Evolutionary conservation across 2,888 invertebrate species (phyloP).

Genomic region (Orthonevra nobilis): DNA sequence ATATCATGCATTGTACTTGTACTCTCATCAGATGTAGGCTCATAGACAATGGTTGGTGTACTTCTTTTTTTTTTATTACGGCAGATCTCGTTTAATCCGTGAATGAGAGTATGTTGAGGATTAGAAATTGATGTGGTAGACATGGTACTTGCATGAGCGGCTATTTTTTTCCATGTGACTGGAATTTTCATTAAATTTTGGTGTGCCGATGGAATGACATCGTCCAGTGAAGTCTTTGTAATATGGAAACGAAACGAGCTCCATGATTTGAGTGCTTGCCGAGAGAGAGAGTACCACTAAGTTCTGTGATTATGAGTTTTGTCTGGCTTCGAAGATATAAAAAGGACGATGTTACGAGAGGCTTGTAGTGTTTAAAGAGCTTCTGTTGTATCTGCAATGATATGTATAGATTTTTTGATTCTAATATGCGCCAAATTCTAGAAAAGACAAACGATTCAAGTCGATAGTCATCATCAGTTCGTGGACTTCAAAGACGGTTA

Average conservation of each 20-base stretch:
- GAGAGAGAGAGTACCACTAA: too few species aligned
- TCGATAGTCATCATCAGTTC: too few species aligned
- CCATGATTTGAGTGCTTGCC: slow-evolving; percentile 6
- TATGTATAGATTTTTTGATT: too few species aligned
- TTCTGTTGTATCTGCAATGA: too few species aligned
- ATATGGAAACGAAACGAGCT: neutral
- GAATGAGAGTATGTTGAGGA: slow-evolving; percentile 60
- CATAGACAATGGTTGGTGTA: slow-evolving; percentile 22
- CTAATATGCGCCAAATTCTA: too few species aligned
- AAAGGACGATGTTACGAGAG: too few species aligned
- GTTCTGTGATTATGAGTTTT: too few species aligned
- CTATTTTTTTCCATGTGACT: slow-evolving; percentile 36
- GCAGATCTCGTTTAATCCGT: slow-evolving; percentile 47
- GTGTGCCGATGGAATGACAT: slow-evolving; percentile 5
- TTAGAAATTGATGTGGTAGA: slow-evolving; percentile 62
- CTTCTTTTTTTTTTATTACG: neutral
- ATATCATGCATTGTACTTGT: slow-evolving; percentile 15
- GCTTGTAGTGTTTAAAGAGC: too few species aligned
- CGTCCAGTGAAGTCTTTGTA: neutral
- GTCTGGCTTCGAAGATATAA: too few species aligned
- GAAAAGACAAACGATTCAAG: too few species aligned
- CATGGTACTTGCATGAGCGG: slow-evolving; percentile 57
- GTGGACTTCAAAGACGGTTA: too few species aligned
- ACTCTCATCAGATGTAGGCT: slow-evolving; percentile 18
- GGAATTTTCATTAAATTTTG: slow-evolving; percentile 36